Percentiles rank a stretch among this genome's conserved stretches.
These are phyloP conservation scores for Apodemus sylvaticus DNA, from an alignment of 2,113 vertebrate genomes.

Conservation along the genomic window DNA sequence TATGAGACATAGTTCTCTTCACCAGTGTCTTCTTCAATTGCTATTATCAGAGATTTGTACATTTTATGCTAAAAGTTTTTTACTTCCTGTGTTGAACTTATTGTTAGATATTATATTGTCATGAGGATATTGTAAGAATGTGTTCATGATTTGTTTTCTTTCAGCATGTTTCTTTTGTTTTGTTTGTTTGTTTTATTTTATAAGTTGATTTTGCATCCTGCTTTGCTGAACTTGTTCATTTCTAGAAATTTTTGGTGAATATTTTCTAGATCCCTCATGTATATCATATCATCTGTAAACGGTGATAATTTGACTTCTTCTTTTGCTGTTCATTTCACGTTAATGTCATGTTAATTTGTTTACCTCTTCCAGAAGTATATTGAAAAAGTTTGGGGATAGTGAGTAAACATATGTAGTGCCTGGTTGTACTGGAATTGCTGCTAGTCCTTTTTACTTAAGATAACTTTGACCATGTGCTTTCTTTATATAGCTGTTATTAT, in stretches of 20 bases:
- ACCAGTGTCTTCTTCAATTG: background rate
- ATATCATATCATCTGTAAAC: background rate
- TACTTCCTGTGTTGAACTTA: background rate
- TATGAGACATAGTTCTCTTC: background rate
- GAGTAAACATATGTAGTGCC: background rate
- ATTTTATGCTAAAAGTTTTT: background rate
- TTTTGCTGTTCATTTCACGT: background rate
- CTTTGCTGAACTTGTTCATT: background rate
- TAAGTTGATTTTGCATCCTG: background rate
- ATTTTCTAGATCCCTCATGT: background rate
- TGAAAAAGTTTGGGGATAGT: background rate
- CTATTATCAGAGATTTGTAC: background rate
- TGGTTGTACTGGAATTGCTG: background rate
- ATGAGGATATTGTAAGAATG: background rate
- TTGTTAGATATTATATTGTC: background rate
- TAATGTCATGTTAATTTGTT: background rate
- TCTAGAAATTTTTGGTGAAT: background rate
- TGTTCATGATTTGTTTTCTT: background rate
- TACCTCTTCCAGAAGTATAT: background rate
- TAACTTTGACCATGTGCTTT: background rate
- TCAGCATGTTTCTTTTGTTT: background rate
- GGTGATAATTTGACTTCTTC: background rate
- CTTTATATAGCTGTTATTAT: background rate
- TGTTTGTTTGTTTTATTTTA: background rate
- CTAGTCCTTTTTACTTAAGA: background rate